These are phyloP conservation scores for Kryptolebias marmoratus DNA, from an alignment of 2,113 vertebrate species.

Conservation along the genomic window DNA sequence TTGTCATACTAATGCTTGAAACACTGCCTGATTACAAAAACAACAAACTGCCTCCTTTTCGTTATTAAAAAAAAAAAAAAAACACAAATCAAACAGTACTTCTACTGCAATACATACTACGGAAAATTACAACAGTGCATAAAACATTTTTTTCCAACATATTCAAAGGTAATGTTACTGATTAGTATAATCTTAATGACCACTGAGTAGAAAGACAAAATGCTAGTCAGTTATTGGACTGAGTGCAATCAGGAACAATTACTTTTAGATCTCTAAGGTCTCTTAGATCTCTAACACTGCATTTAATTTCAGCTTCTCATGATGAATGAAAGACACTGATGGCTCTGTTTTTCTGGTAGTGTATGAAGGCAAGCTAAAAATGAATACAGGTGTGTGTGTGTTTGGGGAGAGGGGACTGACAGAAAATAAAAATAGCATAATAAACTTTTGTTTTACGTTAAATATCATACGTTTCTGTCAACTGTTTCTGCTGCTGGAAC, in stretches of 20 bases:
- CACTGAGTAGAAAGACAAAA: constrained; percentile 1
- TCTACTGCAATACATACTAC: no score
- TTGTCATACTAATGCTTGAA: no score
- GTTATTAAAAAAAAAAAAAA: no score
- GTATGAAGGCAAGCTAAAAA: not conserved
- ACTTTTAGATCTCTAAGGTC: constrained; percentile 25
- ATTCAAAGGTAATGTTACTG: no score
- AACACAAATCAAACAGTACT: no score
- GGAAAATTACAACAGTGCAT: no score
- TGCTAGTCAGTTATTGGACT: constrained; percentile 26
- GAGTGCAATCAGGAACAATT: constrained; percentile 28
- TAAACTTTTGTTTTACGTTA: not conserved
- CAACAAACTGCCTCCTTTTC: no score
- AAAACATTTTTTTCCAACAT: no score
- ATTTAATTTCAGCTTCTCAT: constrained; percentile 9
- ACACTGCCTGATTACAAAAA: no score
- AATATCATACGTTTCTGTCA: not conserved
- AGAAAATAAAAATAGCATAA: not conserved
- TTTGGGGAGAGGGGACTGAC: not conserved
- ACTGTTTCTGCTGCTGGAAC: no score
- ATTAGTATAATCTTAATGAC: no score
- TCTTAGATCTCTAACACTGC: not conserved
- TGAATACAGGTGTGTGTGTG: no score
- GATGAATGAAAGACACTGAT: constrained; percentile 26
- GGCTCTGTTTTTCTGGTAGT: constrained; percentile 15